Evolutionary conservation across 1,140 invertebrate genomes (phyloP), one percentile per base, ranked within the genome.

Genomic region (Asbolus verrucosus): DNA sequence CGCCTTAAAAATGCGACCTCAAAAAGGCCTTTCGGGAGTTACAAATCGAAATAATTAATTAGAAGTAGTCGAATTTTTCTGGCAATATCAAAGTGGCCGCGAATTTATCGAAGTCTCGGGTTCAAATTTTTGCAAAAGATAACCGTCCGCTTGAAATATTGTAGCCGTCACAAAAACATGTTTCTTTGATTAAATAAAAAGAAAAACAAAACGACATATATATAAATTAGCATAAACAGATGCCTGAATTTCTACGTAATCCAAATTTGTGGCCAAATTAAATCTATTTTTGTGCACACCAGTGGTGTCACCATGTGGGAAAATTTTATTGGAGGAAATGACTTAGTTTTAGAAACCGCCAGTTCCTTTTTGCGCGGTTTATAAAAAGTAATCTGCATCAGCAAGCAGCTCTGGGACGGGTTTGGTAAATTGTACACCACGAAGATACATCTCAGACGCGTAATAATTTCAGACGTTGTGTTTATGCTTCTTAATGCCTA

Each of bases 401-500:
- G 33, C 11, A 11, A 14, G 46, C 46, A 54, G 21, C 16, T 27
- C 24, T 1, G 4, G 14, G 46, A 30, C 46, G 27, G 46, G 46
- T 54, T 54, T 27, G 14, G 33, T 36, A 30, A 31, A 21, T 27
- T 16, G 46, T 24, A 54, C 8, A 13, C 21, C 19, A 27, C 27
- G 21, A 54, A 27, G 18, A 14, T 18, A 15, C 46, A 43, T 16
- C 13, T 54, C 21, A 27, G 8, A 54, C 11, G 11, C 9, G 46
- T 21, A 54, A 54, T 54, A 54, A 54, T 54, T 54, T 19, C n/a
- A 11, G 5, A 8, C 11, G 33, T 11, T 36, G 33, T 50, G 19
- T 50, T 54, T 54, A 21, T 27, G 46, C 46, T 54, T 54, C 46
- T 54, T 54, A 54, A 54, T 54, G 24, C 46, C 46, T 9, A 43